Evolutionary conservation across 2,888 invertebrate genomes (phyloP), one percentile per base, ranked within the genome.

Genomic region (Nomada hirtipes): DNA sequence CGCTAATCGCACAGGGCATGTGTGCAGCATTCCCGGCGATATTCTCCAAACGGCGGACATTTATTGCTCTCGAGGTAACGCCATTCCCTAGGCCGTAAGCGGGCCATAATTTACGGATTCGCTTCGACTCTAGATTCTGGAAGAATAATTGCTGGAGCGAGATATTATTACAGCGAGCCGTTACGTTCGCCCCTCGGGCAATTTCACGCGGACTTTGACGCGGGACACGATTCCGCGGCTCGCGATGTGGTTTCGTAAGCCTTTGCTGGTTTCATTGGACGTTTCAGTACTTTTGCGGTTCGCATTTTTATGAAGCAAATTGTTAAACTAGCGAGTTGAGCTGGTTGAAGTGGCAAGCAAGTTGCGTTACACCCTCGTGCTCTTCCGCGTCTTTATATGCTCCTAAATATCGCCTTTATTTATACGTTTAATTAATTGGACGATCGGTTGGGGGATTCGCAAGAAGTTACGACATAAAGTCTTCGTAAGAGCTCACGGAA

Each of bases 21-120:
- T 82, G 83, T 80, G 80, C 67, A 26, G 70, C 67, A 76, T 64
- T 76, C 18, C 72, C 74, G 71, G 81, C 75, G 87, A 84, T 85
- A 82, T 82, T 82, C 85, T 84, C 80, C 63, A 57, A 60, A 76
- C 60, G 53, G 73, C 47, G 68, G 83, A 82, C 83, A 73, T 87
- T 87, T 87, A 87, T 87, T 84, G 82, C 83, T 64, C 75, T 79
- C 78, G 64, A 50, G 71, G 76, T 82, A 84, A 87, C 85, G 82
- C 78, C 72, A 77, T 76, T 76, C 50, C 73, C 72, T 70, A 75
- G 73, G 29, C 72, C 79, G 74, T 86, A 86, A 86, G 86, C 82
- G 84, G 79, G 65, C 57, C 67, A 69, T 86, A 80, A 84, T 86
- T 84, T 83, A 86, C 80, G 74, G 80, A 86, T 84, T 65, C 67